These are phyloP conservation scores for Agrochola circellaris DNA, from an alignment of 2,888 invertebrate species.

Conservation along the genomic window DNA sequence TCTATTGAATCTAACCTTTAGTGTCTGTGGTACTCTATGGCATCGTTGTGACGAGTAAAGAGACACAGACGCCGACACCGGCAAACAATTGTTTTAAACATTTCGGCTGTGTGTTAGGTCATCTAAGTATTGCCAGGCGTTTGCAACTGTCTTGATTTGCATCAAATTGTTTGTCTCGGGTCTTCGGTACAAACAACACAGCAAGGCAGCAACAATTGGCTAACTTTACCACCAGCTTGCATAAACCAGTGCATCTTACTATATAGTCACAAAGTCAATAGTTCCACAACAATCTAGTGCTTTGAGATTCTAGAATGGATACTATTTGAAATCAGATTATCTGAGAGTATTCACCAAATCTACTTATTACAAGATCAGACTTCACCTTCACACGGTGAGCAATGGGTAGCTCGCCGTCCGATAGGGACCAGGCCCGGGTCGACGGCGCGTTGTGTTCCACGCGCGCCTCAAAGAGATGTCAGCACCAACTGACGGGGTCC, in stretches of 20 bases:
- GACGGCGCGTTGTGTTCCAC: too few relatives aligned
- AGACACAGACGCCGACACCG: too few relatives aligned
- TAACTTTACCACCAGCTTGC: constrained; percentile 23
- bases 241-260: constrained; percentile 9
- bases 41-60: too few relatives aligned
- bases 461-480: too few relatives aligned
- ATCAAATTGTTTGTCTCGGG: neutral
- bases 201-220: constrained; percentile 8
- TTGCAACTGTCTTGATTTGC: constrained; percentile 3
- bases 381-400: neutral
- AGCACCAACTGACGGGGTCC: too few relatives aligned
- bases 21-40: too few relatives aligned
- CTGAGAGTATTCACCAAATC: neutral
- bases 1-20: too few relatives aligned
- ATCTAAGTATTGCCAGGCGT: neutral
- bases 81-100: too few relatives aligned
- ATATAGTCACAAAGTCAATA: neutral
- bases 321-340: neutral
- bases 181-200: neutral
- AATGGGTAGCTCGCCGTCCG: too few relatives aligned
- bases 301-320: constrained; percentile 10
- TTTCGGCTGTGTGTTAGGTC: too few relatives aligned
- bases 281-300: constrained; percentile 1
- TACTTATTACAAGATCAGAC: neutral
- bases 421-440: too few relatives aligned